A percentile compares a stretch with the other conserved stretches of the same genome.
phyloP scores from a whole-genome alignment of 2,113 vertebrate genomes.

The Chelonoidis abingdonii region DNA sequence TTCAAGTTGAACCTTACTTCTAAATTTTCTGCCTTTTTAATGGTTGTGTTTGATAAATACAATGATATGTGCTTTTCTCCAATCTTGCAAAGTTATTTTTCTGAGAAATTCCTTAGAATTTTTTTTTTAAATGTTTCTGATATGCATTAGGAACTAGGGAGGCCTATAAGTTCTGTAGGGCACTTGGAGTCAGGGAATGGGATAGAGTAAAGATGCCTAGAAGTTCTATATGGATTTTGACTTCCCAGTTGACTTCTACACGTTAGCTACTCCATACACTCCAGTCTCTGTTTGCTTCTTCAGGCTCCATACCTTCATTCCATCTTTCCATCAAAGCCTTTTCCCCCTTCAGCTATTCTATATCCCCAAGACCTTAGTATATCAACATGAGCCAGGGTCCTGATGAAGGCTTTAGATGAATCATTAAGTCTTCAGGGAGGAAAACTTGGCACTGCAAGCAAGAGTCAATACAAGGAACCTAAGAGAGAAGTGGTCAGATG shows the following conservation, averaged over 20 bases:
- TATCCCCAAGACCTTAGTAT: background rate
- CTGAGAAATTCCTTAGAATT: background rate
- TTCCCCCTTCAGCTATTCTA: background rate
- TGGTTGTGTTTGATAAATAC: slow-evolving; percentile 10
- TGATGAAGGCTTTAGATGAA: background rate
- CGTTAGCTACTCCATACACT: background rate
- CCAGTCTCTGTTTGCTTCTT: background rate
- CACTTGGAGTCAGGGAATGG: background rate
- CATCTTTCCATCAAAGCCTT: background rate
- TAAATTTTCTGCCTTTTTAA: slow-evolving; percentile 2
- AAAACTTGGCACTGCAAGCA: background rate
- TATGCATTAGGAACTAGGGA: background rate
- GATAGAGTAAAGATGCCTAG: background rate
- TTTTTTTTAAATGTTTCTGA: background rate
- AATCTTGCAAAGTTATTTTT: background rate
- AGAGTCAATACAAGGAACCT: background rate
- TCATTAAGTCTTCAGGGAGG: background rate
- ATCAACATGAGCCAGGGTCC: background rate
- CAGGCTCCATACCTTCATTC: background rate
- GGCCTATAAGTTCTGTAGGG: background rate
- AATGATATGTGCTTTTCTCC: background rate
- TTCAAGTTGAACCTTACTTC: background rate
- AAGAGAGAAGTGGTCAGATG: slow-evolving; percentile 12
- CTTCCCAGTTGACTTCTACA: slow-evolving; percentile 5
- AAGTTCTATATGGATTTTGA: background rate